Base-by-base conservation (phyloP, 2,113 vertebrate species). In the Pao palembangensis region DNA sequence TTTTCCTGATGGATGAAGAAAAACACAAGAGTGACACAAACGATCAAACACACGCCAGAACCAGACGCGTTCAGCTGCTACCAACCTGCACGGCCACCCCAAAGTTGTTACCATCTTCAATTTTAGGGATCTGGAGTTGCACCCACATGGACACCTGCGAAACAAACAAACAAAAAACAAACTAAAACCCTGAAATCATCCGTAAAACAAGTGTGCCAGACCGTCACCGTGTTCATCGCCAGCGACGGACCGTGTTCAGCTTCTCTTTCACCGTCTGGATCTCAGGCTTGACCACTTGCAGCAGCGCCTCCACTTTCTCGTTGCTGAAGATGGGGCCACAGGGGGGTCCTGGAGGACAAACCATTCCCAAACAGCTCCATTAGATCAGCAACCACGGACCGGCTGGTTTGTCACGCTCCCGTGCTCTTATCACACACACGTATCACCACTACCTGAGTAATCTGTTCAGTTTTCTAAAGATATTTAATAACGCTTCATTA, bases 41-140 rank as follows among this genome's bases (percentile, higher is more conserved):
- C 6, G 25, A 5, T 47, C 44, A 47, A n/a, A 47, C 15, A 47
- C 44, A 2, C 44, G 2, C 16, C n/a, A n/a, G 15, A 47, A 8
- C 16, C 44, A 3, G 44, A 7, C 44, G 14, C 17, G 15, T 12
- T 38, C 41, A 15, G 2, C 11, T 0, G 47, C 43, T 8, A 79
- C 85, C 17, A 10, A 96, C 94, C 93, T 96, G 94, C 13, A 96
- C 93, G 1, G 93, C 92, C 42, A 96, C 94, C n/a, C 94, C 94
- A 64, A 96, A 96, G 80, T 96, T 95, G 79, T 96, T 94, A 0
- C 94, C 94, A 43, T 96, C 94, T 60, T 96, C 94, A 81, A 96
- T 93, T 70, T 83, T 91, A 11, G 94, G 94, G 57, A 96, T 91
- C 73, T 93, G 93, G 10, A 96, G 92, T 31, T 96, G 94, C 48